Evolutionary conservation across 1,140 invertebrate species (phyloP).

Genomic region (Papilio machaon): DNA sequence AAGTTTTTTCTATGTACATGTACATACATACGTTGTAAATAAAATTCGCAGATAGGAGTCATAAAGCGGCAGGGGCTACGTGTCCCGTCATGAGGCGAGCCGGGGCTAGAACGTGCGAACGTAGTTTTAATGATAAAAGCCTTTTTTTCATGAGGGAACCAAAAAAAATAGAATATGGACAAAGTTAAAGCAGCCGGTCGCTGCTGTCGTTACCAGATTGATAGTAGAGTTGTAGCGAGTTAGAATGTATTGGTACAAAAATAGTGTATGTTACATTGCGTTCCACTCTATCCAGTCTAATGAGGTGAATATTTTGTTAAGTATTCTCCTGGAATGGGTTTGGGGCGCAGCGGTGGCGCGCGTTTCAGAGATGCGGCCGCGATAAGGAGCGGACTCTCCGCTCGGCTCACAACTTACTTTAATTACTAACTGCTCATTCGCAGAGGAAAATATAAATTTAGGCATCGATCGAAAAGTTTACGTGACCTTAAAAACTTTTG

Average conservation of each 20-base stretch:
- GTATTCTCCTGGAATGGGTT: too few relatives aligned
- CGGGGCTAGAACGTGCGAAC: not conserved
- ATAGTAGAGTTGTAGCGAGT: not conserved
- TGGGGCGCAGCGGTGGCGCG: not conserved
- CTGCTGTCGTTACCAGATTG: not conserved
- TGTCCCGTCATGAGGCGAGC: not conserved
- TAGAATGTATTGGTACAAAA: too few relatives aligned
- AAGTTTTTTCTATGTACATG: not conserved
- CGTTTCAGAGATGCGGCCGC: not conserved
- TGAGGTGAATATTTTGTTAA: too few relatives aligned
- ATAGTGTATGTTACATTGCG: too few relatives aligned
- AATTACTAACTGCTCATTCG: not conserved
- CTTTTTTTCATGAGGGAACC: not conserved
- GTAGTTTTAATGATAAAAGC: slow-evolving; percentile 1
- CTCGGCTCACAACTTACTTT: not conserved
- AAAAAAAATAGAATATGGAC: not conserved
- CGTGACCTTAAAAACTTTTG: not conserved
- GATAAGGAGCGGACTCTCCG: not conserved
- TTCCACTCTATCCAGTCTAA: too few relatives aligned
- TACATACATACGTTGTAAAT: not conserved
- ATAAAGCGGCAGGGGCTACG: not conserved
- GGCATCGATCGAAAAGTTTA: not conserved
- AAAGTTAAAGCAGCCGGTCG: not conserved
- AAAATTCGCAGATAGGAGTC: not conserved
- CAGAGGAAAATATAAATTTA: not conserved